Base-by-base conservation (phyloP, 2,888 invertebrate genomes). In the Vesta saturnalis region DNA sequence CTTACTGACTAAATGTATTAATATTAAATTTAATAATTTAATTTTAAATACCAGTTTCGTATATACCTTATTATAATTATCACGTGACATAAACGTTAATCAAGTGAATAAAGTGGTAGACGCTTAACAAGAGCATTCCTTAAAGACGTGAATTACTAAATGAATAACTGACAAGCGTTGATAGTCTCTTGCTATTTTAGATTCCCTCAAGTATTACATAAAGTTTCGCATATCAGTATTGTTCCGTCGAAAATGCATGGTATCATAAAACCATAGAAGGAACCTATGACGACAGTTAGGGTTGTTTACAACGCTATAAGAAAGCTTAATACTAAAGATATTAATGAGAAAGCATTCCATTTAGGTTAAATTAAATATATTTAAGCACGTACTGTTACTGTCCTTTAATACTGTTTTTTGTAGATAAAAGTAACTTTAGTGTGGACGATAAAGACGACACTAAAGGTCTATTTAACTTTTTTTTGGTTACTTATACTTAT, bases 101-200 rank as follows among this genome's bases (percentile, higher is more conserved):
- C 39, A 39, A 39, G 12, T 39, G 39, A 12, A 6, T 39, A n/a
- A 39, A 39, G 12, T n/a, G 39, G 39, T 39, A 39, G n/a, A 39
- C n/a, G n/a, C 12, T 39, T 39, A 39, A 39, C 39, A 39, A 6
- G 39, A 39, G n/a, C 61, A 39, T 21, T 10, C 52, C 54, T 30
- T 54, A 22, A 35, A 54, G 54, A 21, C 39, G 52, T 61, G 61
- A 61, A 61, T 61, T 21, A 35, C 21, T 61, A 61, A 61, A 54
- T 43, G 61, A 61, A 22, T 52, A 60, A 49, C 47, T 60, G 61
- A 61, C 61, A 52, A 16, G 39, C 61, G 61, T 39, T 54, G 61
- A 61, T 61, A 61, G 18, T 14, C 54, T 54, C 52, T 30, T 61
- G 61, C 52, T 61, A 54, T 61, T 52, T 61, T 23, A 61, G 35